Percentiles rank a stretch among this genome's conserved stretches.
phyloP scores from a whole-genome alignment of 2,797 vertebrate genomes.

The Artibeus jamaicensis region DNA sequence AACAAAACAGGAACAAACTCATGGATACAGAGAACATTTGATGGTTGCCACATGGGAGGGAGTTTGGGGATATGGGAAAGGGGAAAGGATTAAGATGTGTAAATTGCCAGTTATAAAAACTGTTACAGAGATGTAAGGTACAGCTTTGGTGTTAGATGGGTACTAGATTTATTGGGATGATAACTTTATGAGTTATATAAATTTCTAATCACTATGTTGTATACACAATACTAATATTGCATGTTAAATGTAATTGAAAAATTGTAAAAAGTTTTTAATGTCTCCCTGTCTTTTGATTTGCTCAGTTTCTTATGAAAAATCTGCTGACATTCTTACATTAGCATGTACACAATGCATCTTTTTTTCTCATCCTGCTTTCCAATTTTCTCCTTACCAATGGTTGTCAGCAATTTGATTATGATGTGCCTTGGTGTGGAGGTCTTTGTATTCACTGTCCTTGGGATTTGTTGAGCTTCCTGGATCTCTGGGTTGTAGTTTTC shows the following conservation, averaged over 20 bases:
- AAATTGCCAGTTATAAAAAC: background rate
- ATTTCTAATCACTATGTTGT: background rate
- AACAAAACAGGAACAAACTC: background rate
- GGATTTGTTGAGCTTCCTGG: background rate
- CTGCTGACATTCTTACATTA: background rate
- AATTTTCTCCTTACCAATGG: background rate
- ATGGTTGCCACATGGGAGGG: background rate
- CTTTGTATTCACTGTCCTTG: background rate
- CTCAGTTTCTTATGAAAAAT: background rate
- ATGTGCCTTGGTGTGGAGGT: background rate
- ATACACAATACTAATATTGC: background rate
- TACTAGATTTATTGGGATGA: background rate
- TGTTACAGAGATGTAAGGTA: background rate
- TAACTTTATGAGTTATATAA: background rate
- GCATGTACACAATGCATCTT: background rate
- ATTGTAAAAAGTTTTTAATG: background rate
- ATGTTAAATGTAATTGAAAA: background rate
- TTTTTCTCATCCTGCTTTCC: background rate
- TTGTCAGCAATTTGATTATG: background rate
- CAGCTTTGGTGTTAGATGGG: background rate
- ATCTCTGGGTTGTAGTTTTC: background rate
- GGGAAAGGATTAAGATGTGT: background rate
- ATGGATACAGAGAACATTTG: background rate
- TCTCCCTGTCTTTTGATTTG: background rate
- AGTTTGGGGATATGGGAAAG: background rate